These are phyloP conservation scores for Aquatica leii DNA, from an alignment of 2,888 invertebrate species.

Conservation along the genomic window DNA sequence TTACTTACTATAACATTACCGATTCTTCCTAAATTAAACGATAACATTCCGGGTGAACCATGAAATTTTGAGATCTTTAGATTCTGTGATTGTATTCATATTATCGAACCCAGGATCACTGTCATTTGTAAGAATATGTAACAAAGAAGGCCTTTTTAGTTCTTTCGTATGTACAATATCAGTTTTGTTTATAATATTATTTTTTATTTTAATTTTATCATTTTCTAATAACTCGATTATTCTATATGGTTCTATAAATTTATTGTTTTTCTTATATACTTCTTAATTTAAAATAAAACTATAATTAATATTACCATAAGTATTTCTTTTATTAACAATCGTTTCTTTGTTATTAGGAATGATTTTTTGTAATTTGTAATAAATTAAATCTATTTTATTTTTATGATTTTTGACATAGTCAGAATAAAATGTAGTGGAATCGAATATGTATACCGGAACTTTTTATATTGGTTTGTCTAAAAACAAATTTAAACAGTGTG, in stretches of 20 bases:
- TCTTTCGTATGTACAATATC: not conserved
- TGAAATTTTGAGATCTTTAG: too few species aligned
- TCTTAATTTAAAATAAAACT: not conserved
- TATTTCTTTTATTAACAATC: not conserved
- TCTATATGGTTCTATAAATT: not conserved
- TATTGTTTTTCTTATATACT: not conserved
- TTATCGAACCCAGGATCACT: not conserved
- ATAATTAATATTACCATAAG: not conserved
- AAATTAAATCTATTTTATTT: not conserved
- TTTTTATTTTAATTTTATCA: slow-evolving; percentile 6
- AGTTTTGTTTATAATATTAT: not conserved
- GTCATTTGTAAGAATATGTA: not conserved
- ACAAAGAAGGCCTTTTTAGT: too few species aligned
- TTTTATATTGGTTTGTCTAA: not conserved
- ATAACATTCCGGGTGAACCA: too few species aligned
- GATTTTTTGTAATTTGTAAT: not conserved
- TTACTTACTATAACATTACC: not conserved
- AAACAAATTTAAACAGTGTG: not conserved
- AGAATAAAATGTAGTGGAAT: not conserved
- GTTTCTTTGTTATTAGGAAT: not conserved
- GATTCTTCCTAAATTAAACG: too few species aligned
- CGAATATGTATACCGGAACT: not conserved
- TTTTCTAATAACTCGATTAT: not conserved
- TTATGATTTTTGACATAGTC: not conserved
- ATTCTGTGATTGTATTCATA: too few species aligned